Evolutionary conservation across 2,797 vertebrate species (phyloP).

Genomic region (Gymnothorax reevesii): DNA sequence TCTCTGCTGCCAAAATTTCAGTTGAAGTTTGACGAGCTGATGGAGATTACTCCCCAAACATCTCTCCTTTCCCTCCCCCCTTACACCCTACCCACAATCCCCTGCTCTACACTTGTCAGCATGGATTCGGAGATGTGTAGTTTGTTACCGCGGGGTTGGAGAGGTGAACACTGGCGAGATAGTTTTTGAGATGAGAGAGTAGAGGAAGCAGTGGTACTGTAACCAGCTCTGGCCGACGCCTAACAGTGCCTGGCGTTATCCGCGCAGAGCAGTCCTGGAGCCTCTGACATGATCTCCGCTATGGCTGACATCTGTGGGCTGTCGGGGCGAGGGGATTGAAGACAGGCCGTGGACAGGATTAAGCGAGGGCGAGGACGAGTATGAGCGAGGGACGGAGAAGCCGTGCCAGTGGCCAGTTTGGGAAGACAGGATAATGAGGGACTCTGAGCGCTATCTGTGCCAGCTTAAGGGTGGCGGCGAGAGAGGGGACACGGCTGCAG

Average conservation of each 20-base stretch:
- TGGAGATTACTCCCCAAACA: constrained; percentile 11
- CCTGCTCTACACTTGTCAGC: constrained; percentile 71
- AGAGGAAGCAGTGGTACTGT: constrained; percentile 18
- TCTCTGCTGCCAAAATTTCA: constrained; percentile 33
- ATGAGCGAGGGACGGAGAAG: constrained; percentile 51
- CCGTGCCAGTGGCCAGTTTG: constrained; percentile 25
- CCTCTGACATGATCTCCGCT: constrained; percentile 98
- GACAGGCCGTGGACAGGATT: constrained; percentile 80
- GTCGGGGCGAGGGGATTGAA: constrained; percentile 99
- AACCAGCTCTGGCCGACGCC: constrained; percentile 62
- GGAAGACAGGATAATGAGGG: constrained; percentile 44
- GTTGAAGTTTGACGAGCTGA: constrained; percentile 28
- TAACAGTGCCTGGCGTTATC: constrained; percentile 68
- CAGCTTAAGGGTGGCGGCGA: constrained; percentile 31
- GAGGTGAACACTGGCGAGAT: constrained; percentile 50
- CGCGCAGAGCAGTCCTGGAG: constrained; percentile 86
- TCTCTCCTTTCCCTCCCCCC: constrained; percentile 45
- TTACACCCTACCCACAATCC: constrained; percentile 42
- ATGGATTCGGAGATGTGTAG: constrained; percentile 66
- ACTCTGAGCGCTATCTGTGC: constrained; percentile 34
- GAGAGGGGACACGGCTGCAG: constrained; percentile 38
- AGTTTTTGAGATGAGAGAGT: constrained; percentile 50
- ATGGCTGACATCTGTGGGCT: constrained; percentile 99
- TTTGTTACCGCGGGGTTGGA: constrained; percentile 62
- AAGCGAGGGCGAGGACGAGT: constrained; percentile 51